Evolutionary conservation across 2,113 vertebrate genomes (phyloP).

Genomic region (Pardalotus punctatus): DNA sequence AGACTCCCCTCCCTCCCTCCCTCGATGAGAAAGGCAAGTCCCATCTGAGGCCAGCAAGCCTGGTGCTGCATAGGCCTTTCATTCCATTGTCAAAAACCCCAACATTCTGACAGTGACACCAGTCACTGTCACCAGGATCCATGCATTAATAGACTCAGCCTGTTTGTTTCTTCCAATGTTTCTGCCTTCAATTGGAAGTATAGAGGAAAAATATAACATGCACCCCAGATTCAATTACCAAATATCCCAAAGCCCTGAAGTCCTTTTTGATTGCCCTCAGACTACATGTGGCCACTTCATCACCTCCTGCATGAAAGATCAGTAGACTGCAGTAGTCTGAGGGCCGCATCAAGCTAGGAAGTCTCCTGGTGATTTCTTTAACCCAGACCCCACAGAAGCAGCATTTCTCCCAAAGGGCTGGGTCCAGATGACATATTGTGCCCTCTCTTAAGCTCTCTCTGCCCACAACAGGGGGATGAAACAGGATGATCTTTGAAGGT

Average conservation of each 20-base stretch:
- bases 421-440: fast-evolving
- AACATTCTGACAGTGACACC: neutral
- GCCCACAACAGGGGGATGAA: too few species aligned
- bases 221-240: neutral
- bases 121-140: too few species aligned
- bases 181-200: neutral
- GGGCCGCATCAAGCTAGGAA: neutral
- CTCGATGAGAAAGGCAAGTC: neutral
- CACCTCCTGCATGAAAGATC: neutral
- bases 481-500: too few species aligned
- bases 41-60: neutral
- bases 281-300: neutral
- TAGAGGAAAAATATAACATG: neutral
- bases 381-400: neutral
- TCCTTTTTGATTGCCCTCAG: neutral
- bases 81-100: neutral
- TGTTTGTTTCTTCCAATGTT: neutral
- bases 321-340: neutral
- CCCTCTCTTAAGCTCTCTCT: neutral
- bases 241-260: neutral
- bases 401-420: neutral
- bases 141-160: neutral
- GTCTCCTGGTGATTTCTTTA: neutral
- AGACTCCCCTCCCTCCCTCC: neutral
- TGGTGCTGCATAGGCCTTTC: neutral